phyloP scores from a whole-genome alignment of 2,888 invertebrate species.

The Acrobasis suavella region DNA sequence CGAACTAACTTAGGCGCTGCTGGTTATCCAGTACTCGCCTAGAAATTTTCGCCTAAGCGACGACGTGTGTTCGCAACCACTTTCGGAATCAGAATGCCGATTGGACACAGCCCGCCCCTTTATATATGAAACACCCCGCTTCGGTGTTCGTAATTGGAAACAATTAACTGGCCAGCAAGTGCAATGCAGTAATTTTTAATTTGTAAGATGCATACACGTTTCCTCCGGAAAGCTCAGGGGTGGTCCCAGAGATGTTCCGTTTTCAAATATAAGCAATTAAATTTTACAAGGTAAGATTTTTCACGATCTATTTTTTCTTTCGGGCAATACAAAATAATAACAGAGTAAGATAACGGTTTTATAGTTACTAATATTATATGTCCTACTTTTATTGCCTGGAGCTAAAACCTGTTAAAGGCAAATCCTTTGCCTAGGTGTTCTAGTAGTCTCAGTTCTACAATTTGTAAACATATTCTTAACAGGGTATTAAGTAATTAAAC shows the following conservation, averaged over 20 bases:
- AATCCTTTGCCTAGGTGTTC: too few relatives aligned
- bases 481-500: conserved; percentile 7
- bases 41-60: conserved; percentile 79
- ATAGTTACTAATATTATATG: too few relatives aligned
- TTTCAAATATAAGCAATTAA: neutral
- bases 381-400: too few relatives aligned
- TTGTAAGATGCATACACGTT: conserved; percentile 64
- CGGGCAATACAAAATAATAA: neutral
- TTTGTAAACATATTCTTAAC: neutral
- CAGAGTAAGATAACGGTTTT: too few relatives aligned
- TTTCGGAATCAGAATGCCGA: conserved; percentile 71
- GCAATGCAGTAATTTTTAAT: conserved; percentile 74
- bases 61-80: conserved; percentile 66
- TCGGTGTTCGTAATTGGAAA: conserved; percentile 67
- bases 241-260: conserved; percentile 5
- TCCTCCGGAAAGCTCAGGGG: conserved; percentile 45
- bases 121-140: conserved; percentile 78
- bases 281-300: too few relatives aligned
- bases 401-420: too few relatives aligned
- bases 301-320: neutral
- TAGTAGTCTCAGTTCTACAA: too few relatives aligned
- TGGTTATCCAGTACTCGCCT: conserved; percentile 76
- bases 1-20: conserved; percentile 80
- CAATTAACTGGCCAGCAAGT: conserved; percentile 75
- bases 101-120: conserved; percentile 59